Conservation (phyloP, 2,888 invertebrate genomes). For the Chymomyza procnemis region DNA sequence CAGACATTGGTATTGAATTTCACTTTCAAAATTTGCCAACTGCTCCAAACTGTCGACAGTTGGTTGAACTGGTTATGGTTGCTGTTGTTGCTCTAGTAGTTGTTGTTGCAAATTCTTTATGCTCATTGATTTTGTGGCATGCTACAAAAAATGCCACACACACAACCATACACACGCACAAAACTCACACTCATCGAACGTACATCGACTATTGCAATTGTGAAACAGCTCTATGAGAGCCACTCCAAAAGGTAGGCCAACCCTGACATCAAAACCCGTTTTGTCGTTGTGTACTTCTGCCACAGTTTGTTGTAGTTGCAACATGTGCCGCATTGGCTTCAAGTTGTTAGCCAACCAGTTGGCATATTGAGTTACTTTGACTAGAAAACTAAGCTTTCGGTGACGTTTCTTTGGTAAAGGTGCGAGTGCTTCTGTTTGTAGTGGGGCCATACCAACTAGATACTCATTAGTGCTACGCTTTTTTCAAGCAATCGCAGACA, state of each 20-base stretch:
- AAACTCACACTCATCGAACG: neutral
- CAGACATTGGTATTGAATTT: conserved; percentile 48
- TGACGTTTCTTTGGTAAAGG: neutral
- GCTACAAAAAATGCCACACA: conserved; percentile 36
- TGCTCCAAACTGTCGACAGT: conserved; percentile 50
- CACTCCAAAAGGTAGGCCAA: conserved; percentile 18
- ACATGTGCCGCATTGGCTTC: neutral
- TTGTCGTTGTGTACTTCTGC: neutral
- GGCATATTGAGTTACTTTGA: neutral
- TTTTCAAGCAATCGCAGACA: too few relatives aligned
- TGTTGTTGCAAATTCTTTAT: conserved; percentile 52
- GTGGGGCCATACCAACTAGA: neutral
- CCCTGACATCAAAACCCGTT: conserved; percentile 49
- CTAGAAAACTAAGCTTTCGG: neutral
- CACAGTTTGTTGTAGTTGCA: neutral
- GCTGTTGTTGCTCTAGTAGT: conserved; percentile 8
- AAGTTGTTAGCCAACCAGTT: neutral
- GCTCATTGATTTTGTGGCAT: conserved; percentile 68
- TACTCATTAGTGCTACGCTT: neutral
- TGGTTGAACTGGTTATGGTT: conserved; percentile 16
- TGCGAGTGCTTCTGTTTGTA: neutral
- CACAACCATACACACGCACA: neutral
- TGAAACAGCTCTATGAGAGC: conserved; percentile 2
- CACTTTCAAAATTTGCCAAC: conserved; percentile 61
- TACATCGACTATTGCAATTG: conserved; percentile 24